Evolutionary conservation across 2,113 vertebrate genomes (phyloP).

Genomic region (Myiozetetes cayanensis): DNA sequence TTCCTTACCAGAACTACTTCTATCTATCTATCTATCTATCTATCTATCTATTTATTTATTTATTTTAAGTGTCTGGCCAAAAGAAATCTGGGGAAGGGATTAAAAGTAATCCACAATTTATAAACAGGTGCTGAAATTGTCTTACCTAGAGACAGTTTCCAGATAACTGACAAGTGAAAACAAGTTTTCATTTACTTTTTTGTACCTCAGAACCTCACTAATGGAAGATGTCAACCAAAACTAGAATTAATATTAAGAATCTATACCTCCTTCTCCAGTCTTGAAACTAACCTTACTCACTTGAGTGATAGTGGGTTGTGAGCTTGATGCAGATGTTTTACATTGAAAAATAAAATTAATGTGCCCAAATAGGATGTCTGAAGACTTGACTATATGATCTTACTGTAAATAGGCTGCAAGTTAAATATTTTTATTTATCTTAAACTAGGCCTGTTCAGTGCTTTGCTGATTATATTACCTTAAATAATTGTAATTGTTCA

Average conservation of each 20-base stretch:
- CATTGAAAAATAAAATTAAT: neutral
- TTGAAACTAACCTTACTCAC: neutral
- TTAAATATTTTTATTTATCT: neutral
- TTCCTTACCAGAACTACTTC: neutral
- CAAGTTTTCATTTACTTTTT: too few relatives aligned
- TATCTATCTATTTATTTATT: neutral
- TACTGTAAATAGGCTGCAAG: neutral
- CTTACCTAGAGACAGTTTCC: neutral
- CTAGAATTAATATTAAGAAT: neutral
- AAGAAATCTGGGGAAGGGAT: neutral
- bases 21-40: too few relatives aligned
- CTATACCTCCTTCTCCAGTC: rapidly evolving
- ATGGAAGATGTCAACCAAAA: rapidly evolving
- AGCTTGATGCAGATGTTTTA: neutral
- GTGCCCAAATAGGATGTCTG: rapidly evolving
- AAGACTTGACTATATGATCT: neutral
- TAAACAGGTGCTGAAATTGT: neutral
- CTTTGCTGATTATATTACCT: neutral
- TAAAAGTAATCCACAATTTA: neutral
- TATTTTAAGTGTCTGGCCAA: neutral
- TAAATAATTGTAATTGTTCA: neutral
- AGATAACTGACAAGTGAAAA: neutral
- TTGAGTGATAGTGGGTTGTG: neutral
- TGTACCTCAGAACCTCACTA: neutral
- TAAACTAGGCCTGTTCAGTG: neutral